phyloP scores from a whole-genome alignment of 1,140 invertebrate genomes.

The Rhopalosiphum maidis region DNA sequence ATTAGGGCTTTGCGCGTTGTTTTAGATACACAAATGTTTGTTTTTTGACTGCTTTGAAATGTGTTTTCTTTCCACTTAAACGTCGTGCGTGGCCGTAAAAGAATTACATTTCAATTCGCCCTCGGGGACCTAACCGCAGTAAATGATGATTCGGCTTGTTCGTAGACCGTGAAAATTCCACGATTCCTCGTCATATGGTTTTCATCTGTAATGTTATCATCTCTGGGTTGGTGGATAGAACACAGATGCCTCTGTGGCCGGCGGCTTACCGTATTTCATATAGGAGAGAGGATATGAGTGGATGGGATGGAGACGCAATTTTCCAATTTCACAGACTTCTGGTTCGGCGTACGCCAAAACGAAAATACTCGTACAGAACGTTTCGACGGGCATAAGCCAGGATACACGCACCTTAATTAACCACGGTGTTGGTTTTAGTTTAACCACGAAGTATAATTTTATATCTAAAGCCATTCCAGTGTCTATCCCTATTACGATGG shows the following conservation, averaged over 20 bases:
- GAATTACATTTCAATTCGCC: slow-evolving; percentile 46
- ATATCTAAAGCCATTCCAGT: not conserved
- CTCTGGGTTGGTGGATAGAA: slow-evolving; percentile 3
- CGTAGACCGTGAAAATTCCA: slow-evolving; percentile 47
- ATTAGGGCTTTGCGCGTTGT: not conserved
- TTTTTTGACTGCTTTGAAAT: not conserved
- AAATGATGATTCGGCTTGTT: slow-evolving; percentile 45
- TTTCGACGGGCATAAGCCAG: not conserved
- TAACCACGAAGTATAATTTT: slow-evolving; percentile 1
- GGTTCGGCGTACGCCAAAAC: slow-evolving; percentile 38
- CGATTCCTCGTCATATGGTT: slow-evolving; percentile 54
- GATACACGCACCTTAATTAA: slow-evolving; percentile 27
- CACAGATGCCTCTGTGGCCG: slow-evolving; percentile 32
- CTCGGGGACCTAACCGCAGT: not conserved
- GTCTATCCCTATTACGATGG: not conserved
- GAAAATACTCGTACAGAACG: not conserved
- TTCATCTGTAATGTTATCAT: slow-evolving; percentile 34
- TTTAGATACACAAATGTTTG: slow-evolving; percentile 23
- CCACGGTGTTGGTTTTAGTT: slow-evolving; percentile 15
- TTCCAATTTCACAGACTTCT: slow-evolving; percentile 56
- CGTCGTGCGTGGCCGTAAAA: slow-evolving; percentile 21
- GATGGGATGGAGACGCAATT: not conserved
- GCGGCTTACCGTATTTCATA: not conserved
- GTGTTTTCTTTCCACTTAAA: slow-evolving; percentile 32
- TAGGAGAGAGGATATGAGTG: not conserved